Evolutionary conservation across 2,888 invertebrate genomes (phyloP).

Genomic region (Tubulanus polymorphus): DNA sequence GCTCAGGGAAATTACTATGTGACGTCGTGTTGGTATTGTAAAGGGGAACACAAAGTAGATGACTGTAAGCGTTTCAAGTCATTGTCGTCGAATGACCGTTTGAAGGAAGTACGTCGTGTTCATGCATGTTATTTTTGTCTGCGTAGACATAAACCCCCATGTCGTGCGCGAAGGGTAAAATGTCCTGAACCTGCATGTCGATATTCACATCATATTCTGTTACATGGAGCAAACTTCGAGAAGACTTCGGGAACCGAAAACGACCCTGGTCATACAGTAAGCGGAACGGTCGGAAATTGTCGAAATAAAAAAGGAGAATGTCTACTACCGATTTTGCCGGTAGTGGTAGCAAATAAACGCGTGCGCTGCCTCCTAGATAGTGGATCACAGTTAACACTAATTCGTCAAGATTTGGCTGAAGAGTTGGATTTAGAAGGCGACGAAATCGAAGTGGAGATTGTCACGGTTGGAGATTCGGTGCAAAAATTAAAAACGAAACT

Average conservation of each 20-base stretch:
- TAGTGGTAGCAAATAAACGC: too few species aligned
- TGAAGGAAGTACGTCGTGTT: not conserved
- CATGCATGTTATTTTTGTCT: constrained; percentile 1
- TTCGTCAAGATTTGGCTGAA: not conserved
- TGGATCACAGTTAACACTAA: not conserved
- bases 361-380: not conserved
- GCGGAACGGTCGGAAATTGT: too few species aligned
- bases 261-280: too few species aligned
- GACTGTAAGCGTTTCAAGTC: not conserved
- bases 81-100: not conserved
- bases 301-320: too few species aligned
- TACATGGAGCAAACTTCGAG: too few species aligned
- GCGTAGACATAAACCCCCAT: not conserved
- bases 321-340: too few species aligned
- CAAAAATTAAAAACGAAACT: not conserved
- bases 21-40: not conserved
- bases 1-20: too few species aligned
- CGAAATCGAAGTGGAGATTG: not conserved
- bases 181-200: too few species aligned
- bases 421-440: not conserved
- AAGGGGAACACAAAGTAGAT: not conserved
- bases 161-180: not conserved
- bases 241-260: too few species aligned
- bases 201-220: too few species aligned
- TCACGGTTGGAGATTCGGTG: not conserved